phyloP scores from a whole-genome alignment of 2,113 vertebrate genomes.

The Pterocles gutturalis region DNA sequence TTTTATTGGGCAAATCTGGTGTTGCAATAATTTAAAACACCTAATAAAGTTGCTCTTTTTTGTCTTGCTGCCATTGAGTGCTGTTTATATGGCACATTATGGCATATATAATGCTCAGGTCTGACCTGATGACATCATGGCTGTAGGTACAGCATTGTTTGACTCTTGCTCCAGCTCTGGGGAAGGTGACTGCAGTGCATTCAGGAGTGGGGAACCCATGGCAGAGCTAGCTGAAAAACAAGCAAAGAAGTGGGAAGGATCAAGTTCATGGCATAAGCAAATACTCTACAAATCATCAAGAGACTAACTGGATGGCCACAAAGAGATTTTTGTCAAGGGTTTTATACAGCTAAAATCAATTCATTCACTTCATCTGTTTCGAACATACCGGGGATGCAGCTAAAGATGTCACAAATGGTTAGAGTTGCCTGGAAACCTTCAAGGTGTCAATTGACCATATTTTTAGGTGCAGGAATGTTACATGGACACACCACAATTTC shows the following conservation, averaged over 20 bases:
- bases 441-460: slow-evolving; percentile 86
- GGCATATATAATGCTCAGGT: neutral
- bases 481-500: slow-evolving; percentile 78
- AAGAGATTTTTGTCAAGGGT: slow-evolving; percentile 78
- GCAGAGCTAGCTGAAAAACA: slow-evolving; percentile 45
- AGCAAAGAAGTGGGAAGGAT: slow-evolving; percentile 46
- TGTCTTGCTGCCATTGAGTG: neutral
- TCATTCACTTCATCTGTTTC: slow-evolving; percentile 79
- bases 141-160: neutral
- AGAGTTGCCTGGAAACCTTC: slow-evolving; percentile 80
- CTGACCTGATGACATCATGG: neutral
- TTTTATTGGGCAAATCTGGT: neutral
- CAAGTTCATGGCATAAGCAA: slow-evolving; percentile 69
- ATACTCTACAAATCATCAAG: slow-evolving; percentile 77
- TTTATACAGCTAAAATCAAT: slow-evolving; percentile 85
- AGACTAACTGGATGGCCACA: slow-evolving; percentile 75
- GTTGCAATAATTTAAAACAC: neutral
- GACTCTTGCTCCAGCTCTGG: neutral
- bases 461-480: slow-evolving; percentile 82
- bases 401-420: slow-evolving; percentile 89
- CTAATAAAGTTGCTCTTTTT: neutral
- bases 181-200: neutral
- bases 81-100: neutral
- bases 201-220: neutral
- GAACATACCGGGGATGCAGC: slow-evolving; percentile 67